These are phyloP conservation scores for Caenorhabditis brenneri DNA, from an alignment of 1,140 invertebrate species.

Conservation along the genomic window DNA sequence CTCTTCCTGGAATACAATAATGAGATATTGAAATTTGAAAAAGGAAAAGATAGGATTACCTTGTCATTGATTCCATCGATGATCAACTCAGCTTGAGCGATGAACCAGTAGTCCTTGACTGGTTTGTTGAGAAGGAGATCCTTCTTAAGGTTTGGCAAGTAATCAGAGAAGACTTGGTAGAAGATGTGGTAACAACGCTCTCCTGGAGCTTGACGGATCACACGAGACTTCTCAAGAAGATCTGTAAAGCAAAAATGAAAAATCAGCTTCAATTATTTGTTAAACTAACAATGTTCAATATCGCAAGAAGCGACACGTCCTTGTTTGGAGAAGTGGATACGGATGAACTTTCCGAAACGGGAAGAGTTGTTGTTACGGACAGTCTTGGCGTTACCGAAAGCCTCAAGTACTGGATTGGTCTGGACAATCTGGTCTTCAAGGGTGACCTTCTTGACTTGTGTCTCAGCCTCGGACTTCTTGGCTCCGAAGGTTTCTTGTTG, in stretches of 20 bases:
- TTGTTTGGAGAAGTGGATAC: conserved; percentile 98
- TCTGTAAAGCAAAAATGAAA: conserved; percentile 75
- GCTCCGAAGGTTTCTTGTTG: conserved; percentile 76
- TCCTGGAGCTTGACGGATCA: conserved; percentile 95
- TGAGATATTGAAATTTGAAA: neutral
- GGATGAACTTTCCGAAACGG: conserved; percentile 91
- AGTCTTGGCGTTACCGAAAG: conserved; percentile 99
- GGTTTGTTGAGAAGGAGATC: conserved; percentile 65
- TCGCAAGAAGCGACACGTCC: conserved; percentile 99
- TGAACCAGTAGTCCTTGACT: conserved; percentile 75
- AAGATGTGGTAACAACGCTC: conserved; percentile 99
- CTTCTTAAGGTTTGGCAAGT: conserved; percentile 78
- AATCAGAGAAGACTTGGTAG: conserved; percentile 98
- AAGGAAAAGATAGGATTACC: neutral
- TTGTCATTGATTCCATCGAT: conserved; percentile 79
- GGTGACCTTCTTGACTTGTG: conserved; percentile 68
- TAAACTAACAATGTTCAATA: conserved; percentile 97
- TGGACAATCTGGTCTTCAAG: conserved; percentile 96
- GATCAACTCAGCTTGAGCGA: conserved; percentile 94
- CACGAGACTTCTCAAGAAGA: conserved; percentile 99
- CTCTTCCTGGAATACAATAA: conserved; percentile 81
- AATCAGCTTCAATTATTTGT: neutral
- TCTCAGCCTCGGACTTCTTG: conserved; percentile 37
- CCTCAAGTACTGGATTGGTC: conserved; percentile 98
- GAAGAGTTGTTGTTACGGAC: conserved; percentile 99